A percentile compares a stretch with the other conserved stretches of the same genome.
These are phyloP conservation scores for Anguilla megastoma DNA, from an alignment of 2,797 vertebrate genomes.

Conservation along the genomic window DNA sequence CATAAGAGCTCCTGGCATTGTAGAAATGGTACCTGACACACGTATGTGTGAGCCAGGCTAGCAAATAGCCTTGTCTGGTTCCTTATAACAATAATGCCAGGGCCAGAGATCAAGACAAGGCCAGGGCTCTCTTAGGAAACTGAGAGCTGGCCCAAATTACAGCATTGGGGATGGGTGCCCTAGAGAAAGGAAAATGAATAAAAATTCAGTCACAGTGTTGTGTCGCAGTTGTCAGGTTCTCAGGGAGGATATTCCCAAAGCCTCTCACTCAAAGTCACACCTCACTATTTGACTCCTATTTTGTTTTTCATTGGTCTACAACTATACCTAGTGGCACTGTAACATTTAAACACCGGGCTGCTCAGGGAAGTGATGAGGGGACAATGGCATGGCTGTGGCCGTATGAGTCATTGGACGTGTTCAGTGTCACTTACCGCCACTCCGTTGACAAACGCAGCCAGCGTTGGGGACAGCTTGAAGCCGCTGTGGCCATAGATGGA, in stretches of 20 bases:
- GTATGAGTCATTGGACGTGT: not conserved
- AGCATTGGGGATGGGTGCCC: not conserved
- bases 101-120: not conserved
- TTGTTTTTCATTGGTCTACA: not conserved
- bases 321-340: not conserved
- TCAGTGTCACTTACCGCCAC: constrained; percentile 77
- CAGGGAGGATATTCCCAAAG: not conserved
- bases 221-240: not conserved
- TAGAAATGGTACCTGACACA: not conserved
- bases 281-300: not conserved
- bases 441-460: constrained; percentile 84
- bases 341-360: not conserved
- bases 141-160: constrained; percentile 30
- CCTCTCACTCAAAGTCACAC: not conserved
- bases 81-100: constrained; percentile 11
- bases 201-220: constrained; percentile 20
- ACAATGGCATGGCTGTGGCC: not conserved
- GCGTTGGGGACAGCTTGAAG: constrained; percentile 74
- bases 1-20: not conserved
- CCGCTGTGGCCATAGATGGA: constrained; percentile 79
- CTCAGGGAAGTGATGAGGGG: too few relatives aligned
- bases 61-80: not conserved
- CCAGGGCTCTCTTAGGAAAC: not conserved
- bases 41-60: not conserved
- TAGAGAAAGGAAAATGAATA: constrained; percentile 13